Base-by-base conservation (phyloP, 2,797 vertebrate species). In the Coregonus ussuriensis region DNA sequence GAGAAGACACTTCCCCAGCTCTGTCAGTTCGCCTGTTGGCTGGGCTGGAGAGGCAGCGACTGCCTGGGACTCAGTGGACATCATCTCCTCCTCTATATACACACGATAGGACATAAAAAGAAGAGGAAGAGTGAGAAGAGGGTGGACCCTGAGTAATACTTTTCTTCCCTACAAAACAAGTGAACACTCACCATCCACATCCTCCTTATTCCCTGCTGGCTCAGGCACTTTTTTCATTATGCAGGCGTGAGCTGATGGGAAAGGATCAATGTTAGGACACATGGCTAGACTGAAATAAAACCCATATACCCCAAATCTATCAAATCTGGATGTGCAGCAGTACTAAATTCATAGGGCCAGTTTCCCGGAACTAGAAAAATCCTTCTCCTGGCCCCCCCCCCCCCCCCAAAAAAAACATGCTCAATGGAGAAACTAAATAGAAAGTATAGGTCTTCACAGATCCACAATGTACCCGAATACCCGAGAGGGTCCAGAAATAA, bases 1-100 rank as follows among this genome's bases (percentile, higher is more conserved):
- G 90, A 96, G 91, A 76, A 99, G 92, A 80, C 96, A 96, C 84
- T 97, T 99, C 72, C 98, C 98, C 1, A 99, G 93, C 78, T 99
- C 97, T 0, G 96, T 98, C 75, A 99, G 95, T 85, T 98, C 97
- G 2, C 96, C 95, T 0, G 91, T 82, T 78, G 91, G 59, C 52
- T 92, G 93, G 14, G 94, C 85, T 0, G 94, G 76, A 33, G 93
- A 72, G 0, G 80, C 37, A 7, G 72, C 25, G 33, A 62, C 54
- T 0, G 81, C 56, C 79, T 91, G 95, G 15, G 93, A 91, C 56
- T 98, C 97, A 0, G 95, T 96, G 75, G 92, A 91, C 96, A 98
- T 96, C 74, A 97, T 96, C 72, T 99, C 96, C 73, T 93, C 97
- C 96, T 92, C 94, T 59, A 14, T 15, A 81, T 37, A 78, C 77